These are phyloP conservation scores for Serinus canaria DNA, from an alignment of 2,113 vertebrate genomes.

Conservation along the genomic window DNA sequence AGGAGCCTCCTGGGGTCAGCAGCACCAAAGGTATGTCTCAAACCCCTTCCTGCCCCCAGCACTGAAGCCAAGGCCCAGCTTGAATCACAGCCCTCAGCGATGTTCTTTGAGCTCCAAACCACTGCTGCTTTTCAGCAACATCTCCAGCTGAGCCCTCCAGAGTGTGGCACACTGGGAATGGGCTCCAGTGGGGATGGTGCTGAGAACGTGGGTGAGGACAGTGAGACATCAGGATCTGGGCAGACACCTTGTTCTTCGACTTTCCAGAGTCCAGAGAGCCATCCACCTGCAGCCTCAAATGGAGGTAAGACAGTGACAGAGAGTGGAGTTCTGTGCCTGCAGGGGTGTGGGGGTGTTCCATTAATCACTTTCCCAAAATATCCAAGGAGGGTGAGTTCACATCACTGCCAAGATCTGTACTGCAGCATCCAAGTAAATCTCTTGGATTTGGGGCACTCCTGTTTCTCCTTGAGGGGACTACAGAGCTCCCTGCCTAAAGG, in stretches of 20 bases:
- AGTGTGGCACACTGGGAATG: rapidly evolving
- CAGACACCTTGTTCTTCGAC: neutral
- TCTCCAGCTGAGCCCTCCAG: neutral
- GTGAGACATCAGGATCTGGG: neutral
- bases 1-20: neutral
- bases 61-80: neutral
- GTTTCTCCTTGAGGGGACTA: neutral
- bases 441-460: neutral
- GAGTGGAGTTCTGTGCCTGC: neutral
- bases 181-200: rapidly evolving
- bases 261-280: neutral
- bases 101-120: neutral
- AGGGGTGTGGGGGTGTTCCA: neutral
- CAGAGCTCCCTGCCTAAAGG: neutral
- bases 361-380: neutral
- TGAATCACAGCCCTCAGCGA: neutral
- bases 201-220: neutral
- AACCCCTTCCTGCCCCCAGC: neutral
- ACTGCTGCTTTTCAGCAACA: neutral
- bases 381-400: neutral
- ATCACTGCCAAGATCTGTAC: neutral
- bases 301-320: neutral
- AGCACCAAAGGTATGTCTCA: neutral
- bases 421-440: neutral
- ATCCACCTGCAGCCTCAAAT: neutral